Percentiles rank a stretch among this genome's conserved stretches.
Conservation (phyloP, 2,797 vertebrate genomes). For the Onychomys torridus region DNA sequence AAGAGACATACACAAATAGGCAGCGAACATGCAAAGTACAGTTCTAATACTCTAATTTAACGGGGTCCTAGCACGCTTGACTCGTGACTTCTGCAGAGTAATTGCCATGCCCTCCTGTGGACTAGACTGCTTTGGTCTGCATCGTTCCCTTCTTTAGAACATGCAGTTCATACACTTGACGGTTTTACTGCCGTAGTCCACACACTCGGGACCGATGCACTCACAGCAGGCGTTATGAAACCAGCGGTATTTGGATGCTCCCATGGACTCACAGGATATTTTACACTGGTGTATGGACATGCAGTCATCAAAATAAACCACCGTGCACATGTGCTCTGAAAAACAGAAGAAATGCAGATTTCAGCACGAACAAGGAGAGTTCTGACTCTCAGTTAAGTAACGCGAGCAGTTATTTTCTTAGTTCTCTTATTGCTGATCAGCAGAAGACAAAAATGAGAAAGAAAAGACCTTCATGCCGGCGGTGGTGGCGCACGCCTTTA, state of each 20-base stretch:
- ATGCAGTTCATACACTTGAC: conserved; percentile 99
- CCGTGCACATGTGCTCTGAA: conserved; percentile 98
- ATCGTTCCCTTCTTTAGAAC: conserved; percentile 89
- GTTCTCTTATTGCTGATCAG: neutral
- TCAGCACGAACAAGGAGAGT: neutral
- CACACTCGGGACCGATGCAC: conserved; percentile 97
- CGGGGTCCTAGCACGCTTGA: conserved; percentile 61
- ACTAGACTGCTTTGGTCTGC: conserved; percentile 74
- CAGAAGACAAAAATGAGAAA: neutral
- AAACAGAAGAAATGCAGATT: conserved; percentile 57
- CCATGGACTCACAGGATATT: conserved; percentile 98
- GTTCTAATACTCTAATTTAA: conserved; percentile 62
- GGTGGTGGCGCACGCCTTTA: too few relatives aligned
- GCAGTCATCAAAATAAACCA: conserved; percentile 99
- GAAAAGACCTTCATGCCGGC: neutral
- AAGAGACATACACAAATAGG: conserved; percentile 57
- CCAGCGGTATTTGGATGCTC: conserved; percentile 99
- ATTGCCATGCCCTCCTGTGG: conserved; percentile 64
- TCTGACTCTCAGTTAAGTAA: neutral
- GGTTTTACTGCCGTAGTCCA: conserved; percentile 98
- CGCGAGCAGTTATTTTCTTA: neutral
- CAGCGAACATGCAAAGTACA: conserved; percentile 59
- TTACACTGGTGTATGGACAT: conserved; percentile 99
- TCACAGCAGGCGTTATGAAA: conserved; percentile 99
- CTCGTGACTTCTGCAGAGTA: conserved; percentile 73